Evolutionary conservation across 1,140 invertebrate genomes (phyloP).

Genomic region (Amyelois transitella): DNA sequence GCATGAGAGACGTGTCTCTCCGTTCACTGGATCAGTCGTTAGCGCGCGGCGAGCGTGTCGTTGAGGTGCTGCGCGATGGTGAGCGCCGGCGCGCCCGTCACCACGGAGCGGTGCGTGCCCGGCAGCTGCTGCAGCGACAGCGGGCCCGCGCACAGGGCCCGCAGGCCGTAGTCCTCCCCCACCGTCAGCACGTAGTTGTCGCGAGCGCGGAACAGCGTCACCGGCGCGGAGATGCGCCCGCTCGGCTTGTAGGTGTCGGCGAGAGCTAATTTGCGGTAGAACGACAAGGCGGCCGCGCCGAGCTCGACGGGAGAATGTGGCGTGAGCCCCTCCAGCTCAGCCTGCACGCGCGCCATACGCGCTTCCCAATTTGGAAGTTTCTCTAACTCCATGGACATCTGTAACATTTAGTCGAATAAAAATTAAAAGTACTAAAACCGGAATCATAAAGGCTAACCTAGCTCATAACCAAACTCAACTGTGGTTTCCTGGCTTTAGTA

Average conservation of each 20-base stretch:
- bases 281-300: slow-evolving; percentile 79
- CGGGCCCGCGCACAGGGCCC: slow-evolving; percentile 80
- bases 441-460: too few species aligned
- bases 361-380: slow-evolving; percentile 71
- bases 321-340: slow-evolving; percentile 67
- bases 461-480: too few species aligned
- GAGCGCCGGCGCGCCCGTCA: slow-evolving; percentile 79
- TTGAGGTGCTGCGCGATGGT: slow-evolving; percentile 77
- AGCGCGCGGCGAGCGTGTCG: slow-evolving; percentile 5
- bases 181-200: slow-evolving; percentile 82
- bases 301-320: slow-evolving; percentile 75
- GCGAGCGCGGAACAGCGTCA: slow-evolving; percentile 86
- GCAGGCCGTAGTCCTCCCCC: slow-evolving; percentile 87
- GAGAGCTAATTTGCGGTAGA: slow-evolving; percentile 85
- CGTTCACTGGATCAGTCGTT: slow-evolving; percentile 5
- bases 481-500: too few species aligned
- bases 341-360: slow-evolving; percentile 71
- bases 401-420: slow-evolving; percentile 2
- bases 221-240: slow-evolving; percentile 78
- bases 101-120: slow-evolving; percentile 89
- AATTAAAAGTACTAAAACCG: not conserved
- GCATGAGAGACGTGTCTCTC: not conserved
- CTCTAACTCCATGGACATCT: slow-evolving; percentile 77
- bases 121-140: slow-evolving; percentile 80
- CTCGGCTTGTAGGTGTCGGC: slow-evolving; percentile 83